Conservation (phyloP, 1,140 invertebrate species). For the Coptotermes formosanus region DNA sequence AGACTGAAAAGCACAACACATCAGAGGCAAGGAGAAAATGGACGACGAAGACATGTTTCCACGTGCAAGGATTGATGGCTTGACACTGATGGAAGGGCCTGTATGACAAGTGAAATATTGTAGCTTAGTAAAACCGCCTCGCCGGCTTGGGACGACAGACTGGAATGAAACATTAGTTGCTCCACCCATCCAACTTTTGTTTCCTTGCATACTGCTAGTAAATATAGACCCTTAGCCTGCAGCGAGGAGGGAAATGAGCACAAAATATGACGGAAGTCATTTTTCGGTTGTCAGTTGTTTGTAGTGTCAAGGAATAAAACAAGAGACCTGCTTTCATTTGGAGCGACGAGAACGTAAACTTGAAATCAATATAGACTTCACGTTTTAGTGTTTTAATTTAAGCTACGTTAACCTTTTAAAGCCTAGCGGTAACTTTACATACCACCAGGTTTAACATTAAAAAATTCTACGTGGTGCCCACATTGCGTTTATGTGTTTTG, state of each 20-base stretch:
- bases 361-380: too few relatives aligned
- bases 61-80: constrained; percentile 17
- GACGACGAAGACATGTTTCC: constrained; percentile 15
- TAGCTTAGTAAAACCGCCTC: constrained; percentile 7
- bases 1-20: constrained; percentile 15
- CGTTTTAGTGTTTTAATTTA: too few relatives aligned
- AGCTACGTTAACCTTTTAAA: too few relatives aligned
- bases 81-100: constrained; percentile 25
- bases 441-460: too few relatives aligned
- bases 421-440: too few relatives aligned
- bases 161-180: constrained; percentile 10
- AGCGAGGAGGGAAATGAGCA: not conserved
- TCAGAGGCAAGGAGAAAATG: not conserved
- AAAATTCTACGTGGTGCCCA: too few relatives aligned
- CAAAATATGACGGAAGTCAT: constrained; percentile 18
- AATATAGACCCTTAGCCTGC: constrained; percentile 11
- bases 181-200: constrained; percentile 5
- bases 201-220: not conserved
- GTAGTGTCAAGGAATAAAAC: not conserved
- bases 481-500: too few relatives aligned
- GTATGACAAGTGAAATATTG: constrained; percentile 22
- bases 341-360: too few relatives aligned
- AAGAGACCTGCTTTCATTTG: too few relatives aligned
- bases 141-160: constrained; percentile 1
- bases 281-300: constrained; percentile 6